Percentiles rank a stretch among this genome's conserved stretches.
phyloP scores from a whole-genome alignment of 2,888 invertebrate species.

The Ceraclea dissimilis region DNA sequence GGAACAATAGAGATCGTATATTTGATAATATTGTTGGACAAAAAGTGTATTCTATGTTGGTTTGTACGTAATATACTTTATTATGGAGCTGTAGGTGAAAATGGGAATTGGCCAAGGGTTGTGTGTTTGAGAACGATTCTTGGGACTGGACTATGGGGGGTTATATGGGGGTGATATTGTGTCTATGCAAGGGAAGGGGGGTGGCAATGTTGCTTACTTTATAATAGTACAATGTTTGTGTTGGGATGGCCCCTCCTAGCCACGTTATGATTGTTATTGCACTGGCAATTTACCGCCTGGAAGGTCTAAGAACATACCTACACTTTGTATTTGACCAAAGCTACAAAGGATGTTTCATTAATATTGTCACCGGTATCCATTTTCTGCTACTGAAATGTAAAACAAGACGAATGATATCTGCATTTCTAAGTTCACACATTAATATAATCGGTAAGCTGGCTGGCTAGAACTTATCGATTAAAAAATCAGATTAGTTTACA shows the following conservation, averaged over 20 bases:
- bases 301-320: conserved; percentile 17
- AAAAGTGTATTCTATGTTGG: background rate
- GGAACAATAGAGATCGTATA: background rate
- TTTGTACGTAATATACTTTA: background rate
- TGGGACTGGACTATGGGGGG: background rate
- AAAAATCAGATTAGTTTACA: no score
- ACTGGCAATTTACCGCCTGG: conserved; percentile 25
- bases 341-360: conserved; percentile 5
- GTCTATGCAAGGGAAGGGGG: background rate
- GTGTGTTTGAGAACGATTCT: background rate
- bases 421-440: no score
- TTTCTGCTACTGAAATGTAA: no score
- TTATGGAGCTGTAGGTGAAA: background rate
- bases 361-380: no score
- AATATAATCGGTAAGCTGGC: no score
- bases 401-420: no score
- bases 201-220: conserved; percentile 16
- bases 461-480: no score
- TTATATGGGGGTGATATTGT: background rate
- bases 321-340: conserved; percentile 1
- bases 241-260: conserved; percentile 13
- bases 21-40: background rate
- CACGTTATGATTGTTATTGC: conserved; percentile 27
- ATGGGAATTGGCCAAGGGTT: background rate
- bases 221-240: conserved; percentile 10